These are phyloP conservation scores for Lates calcarifer DNA, from an alignment of 2,113 vertebrate genomes.

Conservation along the genomic window DNA sequence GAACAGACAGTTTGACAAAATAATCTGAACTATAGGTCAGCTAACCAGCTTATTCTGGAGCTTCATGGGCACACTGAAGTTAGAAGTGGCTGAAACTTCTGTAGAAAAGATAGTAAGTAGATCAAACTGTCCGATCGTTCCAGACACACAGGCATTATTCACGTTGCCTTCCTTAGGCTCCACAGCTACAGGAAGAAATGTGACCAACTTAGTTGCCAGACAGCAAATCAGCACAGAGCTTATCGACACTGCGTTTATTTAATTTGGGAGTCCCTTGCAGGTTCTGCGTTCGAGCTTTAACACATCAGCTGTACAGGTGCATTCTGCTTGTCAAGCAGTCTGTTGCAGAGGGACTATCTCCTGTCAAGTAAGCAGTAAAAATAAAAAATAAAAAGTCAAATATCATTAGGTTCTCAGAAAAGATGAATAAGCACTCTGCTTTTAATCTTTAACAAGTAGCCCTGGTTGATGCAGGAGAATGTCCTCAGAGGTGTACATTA, in stretches of 20 bases:
- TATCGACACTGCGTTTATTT: neutral
- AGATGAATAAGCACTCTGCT: slow-evolving; percentile 41
- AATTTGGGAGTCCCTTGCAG: slow-evolving; percentile 40
- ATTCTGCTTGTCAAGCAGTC: slow-evolving; percentile 16
- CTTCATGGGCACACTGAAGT: too few species aligned
- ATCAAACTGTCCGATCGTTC: too few species aligned
- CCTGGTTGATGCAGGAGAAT: neutral
- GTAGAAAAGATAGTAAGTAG: too few species aligned
- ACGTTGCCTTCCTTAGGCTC: neutral
- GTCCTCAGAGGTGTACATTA: slow-evolving; percentile 1
- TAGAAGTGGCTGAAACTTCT: too few species aligned
- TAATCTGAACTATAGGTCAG: too few species aligned
- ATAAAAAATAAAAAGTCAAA: slow-evolving; percentile 18
- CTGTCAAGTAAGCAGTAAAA: neutral
- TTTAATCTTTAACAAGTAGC: slow-evolving; percentile 36
- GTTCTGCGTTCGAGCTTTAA: slow-evolving; percentile 6
- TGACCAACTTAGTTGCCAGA: neutral
- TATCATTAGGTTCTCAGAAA: slow-evolving; percentile 16
- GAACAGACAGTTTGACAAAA: too few species aligned
- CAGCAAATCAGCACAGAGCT: slow-evolving; percentile 13
- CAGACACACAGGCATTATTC: too few species aligned
- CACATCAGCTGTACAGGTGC: slow-evolving; percentile 23
- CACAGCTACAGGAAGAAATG: neutral
- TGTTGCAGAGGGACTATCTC: slow-evolving; percentile 24
- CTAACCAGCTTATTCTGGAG: too few species aligned